Evolutionary conservation across 2,888 invertebrate species (phyloP).

Genomic region (Carpatolechia fugitivella): DNA sequence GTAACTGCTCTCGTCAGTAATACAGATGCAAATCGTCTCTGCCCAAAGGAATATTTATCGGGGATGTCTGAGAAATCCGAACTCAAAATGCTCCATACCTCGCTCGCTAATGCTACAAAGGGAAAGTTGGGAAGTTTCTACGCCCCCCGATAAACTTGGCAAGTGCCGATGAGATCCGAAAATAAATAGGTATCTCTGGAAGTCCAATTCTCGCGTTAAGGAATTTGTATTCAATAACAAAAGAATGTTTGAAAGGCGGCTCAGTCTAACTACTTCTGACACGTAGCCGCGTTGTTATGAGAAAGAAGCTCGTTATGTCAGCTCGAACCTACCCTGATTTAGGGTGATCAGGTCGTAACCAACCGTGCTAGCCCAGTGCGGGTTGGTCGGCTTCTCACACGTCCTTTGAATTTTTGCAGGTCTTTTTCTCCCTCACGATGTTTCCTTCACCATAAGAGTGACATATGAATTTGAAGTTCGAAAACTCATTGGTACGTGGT

Average conservation of each 20-base stretch:
- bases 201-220: not conserved
- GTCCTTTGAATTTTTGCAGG: too few species aligned
- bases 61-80: slow-evolving; percentile 10
- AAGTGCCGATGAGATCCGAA: slow-evolving; percentile 3
- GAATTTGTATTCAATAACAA: not conserved
- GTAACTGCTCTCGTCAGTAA: slow-evolving; percentile 39
- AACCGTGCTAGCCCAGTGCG: too few species aligned
- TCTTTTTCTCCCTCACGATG: too few species aligned
- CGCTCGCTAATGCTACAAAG: slow-evolving; percentile 11
- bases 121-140: not conserved
- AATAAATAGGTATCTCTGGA: not conserved
- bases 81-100: slow-evolving; percentile 9
- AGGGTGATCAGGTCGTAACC: too few species aligned
- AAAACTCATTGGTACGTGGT: too few species aligned
- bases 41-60: slow-evolving; percentile 47
- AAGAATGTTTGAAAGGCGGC: not conserved
- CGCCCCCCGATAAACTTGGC: not conserved
- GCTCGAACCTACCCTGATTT: too few species aligned
- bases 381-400: too few species aligned
- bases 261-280: not conserved
- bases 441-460: too few species aligned
- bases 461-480: too few species aligned
- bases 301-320: too few species aligned
- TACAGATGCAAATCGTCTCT: slow-evolving; percentile 47
- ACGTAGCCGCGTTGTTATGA: too few species aligned